Evolutionary conservation across 2,888 invertebrate genomes (phyloP), one percentile per base, ranked within the genome.

Genomic region (Xylota sylvarum): DNA sequence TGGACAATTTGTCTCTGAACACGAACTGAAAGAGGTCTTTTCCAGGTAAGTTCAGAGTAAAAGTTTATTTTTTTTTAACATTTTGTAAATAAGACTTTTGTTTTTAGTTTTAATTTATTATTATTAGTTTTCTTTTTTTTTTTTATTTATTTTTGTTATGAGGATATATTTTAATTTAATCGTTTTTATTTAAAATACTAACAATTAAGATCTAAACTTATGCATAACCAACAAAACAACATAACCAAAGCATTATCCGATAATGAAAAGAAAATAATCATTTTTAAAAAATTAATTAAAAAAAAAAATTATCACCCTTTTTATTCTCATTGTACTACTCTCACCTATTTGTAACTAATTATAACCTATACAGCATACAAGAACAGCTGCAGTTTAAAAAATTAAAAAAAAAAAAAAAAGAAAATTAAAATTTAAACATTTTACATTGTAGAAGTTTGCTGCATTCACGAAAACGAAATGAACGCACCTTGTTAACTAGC

Each of bases 11-110:
- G 98, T 98, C 91, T 98, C 98, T 89, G 99, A 99, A 94, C 98
- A 99, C 92, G 99, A 99, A 93, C 96, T 99, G 90, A 98, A 98
- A 94, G 98, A 98, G 94, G 97, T 99, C 92, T 98, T 99, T 94
- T 97, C 97, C 95, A 98, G 98, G 98, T 98, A 93, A 94, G 94
- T 88, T n/a, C 9, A 35, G 89, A 81, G 64, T 60, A 73, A 2
- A 67, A n/a, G 27, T 40, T 40, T 37, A 10, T n/a, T 0, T 14
- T 0, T n/a, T 0, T 14, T 0, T 5, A 35, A 9, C 2, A 23
- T 46, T 17, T 48, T 60, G 50, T 73, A 60, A 30, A 50, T 52
- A 69, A 27, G 10, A 50, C n/a, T n/a, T n/a, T 5, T 43, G 4
- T 5, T 14, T 43, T 43, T 6, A 35, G 7, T 30, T 17, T 2